These are phyloP conservation scores for Trichechus manatus DNA, from an alignment of 2,113 vertebrate species.

Conservation along the genomic window DNA sequence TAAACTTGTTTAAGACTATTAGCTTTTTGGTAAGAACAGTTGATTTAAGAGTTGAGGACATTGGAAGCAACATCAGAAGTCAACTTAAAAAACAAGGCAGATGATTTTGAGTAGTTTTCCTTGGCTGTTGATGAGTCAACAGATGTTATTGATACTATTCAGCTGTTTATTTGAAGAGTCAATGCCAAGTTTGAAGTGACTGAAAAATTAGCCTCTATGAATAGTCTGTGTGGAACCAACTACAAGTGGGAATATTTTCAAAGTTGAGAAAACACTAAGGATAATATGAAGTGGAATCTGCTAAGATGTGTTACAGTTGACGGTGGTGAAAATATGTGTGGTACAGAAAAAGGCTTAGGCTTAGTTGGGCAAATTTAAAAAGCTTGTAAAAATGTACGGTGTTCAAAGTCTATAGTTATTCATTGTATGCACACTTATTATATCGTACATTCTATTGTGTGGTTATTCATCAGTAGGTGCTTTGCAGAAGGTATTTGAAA, in stretches of 20 bases:
- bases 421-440: neutral
- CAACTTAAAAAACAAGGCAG: constrained; percentile 62
- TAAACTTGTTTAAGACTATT: too few species aligned
- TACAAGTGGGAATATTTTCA: constrained; percentile 55
- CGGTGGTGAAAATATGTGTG: neutral
- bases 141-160: constrained; percentile 66
- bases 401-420: constrained; percentile 39
- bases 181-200: constrained; percentile 41
- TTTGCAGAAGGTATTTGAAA: constrained; percentile 41
- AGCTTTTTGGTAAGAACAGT: constrained; percentile 59
- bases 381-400: constrained; percentile 21
- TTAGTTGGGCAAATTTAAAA: constrained; percentile 25
- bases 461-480: constrained; percentile 16
- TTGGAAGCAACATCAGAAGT: constrained; percentile 54
- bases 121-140: constrained; percentile 28
- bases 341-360: constrained; percentile 1
- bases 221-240: neutral
- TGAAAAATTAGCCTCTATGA: constrained; percentile 49
- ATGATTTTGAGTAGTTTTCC: constrained; percentile 44
- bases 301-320: constrained; percentile 6
- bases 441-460: neutral
- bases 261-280: constrained; percentile 50
- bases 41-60: constrained; percentile 65
- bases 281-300: constrained; percentile 58
- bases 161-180: constrained; percentile 46